Percentiles rank a stretch among this genome's conserved stretches.
Conservation (phyloP, 2,113 vertebrate genomes). For the Chiloscyllium plagiosum region DNA sequence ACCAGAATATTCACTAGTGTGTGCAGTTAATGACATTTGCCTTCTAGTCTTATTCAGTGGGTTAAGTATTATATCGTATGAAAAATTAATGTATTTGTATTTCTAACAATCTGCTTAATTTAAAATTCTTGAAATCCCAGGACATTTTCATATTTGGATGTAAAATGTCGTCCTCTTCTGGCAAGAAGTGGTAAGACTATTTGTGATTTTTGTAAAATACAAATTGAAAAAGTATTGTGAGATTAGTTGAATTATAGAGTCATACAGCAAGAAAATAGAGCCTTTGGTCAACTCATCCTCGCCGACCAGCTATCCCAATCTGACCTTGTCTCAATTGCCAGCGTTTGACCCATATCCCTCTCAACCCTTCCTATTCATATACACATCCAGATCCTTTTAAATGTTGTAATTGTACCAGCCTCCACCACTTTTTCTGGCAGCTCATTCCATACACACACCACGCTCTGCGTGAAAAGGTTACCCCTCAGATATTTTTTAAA, state of each 20-base stretch:
- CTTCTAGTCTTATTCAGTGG: neutral
- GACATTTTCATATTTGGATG: neutral
- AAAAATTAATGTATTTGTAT: neutral
- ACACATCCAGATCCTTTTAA: too few species aligned
- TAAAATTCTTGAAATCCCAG: neutral
- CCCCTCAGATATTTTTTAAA: too few species aligned
- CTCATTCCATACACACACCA: too few species aligned
- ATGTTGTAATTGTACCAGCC: too few species aligned
- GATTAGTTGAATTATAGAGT: neutral
- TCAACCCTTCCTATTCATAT: too few species aligned
- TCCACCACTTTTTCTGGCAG: too few species aligned
- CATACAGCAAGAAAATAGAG: too few species aligned
- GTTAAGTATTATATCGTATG: neutral
- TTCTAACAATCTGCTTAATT: neutral
- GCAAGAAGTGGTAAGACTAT: neutral
- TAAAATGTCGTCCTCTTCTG: slow-evolving; percentile 33
- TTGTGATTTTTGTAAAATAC: neutral
- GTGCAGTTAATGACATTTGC: neutral
- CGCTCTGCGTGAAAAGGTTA: too few species aligned
- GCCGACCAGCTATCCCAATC: too few species aligned
- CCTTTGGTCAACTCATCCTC: too few species aligned
- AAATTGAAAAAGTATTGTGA: neutral
- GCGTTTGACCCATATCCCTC: too few species aligned
- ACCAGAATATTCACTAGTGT: neutral
- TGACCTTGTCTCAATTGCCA: too few species aligned